phyloP scores from a whole-genome alignment of 2,113 vertebrate species.

The Rhinoptilus africanus region DNA sequence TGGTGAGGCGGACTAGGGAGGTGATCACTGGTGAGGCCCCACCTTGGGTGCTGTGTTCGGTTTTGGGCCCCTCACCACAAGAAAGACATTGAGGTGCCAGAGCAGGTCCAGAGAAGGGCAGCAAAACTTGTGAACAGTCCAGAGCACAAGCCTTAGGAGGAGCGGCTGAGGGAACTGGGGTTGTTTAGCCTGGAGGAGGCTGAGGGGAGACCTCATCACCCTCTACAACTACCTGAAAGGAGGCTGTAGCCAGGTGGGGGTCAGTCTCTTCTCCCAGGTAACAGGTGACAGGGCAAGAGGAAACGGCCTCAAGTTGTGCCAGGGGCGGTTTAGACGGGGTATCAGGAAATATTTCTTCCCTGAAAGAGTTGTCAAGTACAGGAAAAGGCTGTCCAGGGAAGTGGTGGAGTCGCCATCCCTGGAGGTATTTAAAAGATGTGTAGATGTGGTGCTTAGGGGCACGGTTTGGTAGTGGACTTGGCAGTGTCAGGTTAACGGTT shows the following conservation, averaged over 20 bases:
- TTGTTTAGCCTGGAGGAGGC: background rate
- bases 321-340: background rate
- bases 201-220: accelerated
- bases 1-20: background rate
- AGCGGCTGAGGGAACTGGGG: background rate
- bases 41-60: background rate
- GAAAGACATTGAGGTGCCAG: background rate
- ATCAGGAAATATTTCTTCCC: background rate
- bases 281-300: background rate
- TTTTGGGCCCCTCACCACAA: background rate
- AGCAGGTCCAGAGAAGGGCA: background rate
- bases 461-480: background rate
- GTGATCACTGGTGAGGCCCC: background rate
- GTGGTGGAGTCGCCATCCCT: background rate
- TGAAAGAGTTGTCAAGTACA: accelerated
- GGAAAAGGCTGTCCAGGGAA: background rate
- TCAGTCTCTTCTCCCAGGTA: background rate
- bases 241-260: accelerated
- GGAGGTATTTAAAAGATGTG: background rate
- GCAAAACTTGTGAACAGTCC: no score
- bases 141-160: background rate
- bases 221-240: background rate
- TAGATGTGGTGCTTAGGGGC: background rate
- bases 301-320: background rate
- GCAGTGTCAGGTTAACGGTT: background rate